phyloP scores from a whole-genome alignment of 2,113 vertebrate species.

The Pangasianodon hypophthalmus region DNA sequence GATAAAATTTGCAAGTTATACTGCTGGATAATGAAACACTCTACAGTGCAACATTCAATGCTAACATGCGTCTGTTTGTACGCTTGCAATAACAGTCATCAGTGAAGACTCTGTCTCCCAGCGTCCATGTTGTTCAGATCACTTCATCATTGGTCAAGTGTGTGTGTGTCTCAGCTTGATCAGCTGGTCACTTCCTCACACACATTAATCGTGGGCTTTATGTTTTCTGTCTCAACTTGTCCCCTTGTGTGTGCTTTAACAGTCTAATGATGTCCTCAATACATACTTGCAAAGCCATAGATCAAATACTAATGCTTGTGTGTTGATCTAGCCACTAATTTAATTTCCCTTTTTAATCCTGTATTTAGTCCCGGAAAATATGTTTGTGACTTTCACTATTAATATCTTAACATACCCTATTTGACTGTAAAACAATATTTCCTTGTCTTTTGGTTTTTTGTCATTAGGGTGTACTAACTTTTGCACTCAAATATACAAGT shows the following conservation, averaged over 20 bases:
- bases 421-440: background rate
- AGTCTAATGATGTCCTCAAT: background rate
- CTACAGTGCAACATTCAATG: slow-evolving; percentile 1
- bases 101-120: slow-evolving; percentile 19
- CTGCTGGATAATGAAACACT: background rate
- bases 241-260: slow-evolving; percentile 38
- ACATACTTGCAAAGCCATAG: background rate
- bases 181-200: slow-evolving; percentile 38
- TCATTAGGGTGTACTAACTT: background rate
- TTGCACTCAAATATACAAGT: background rate
- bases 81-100: slow-evolving; percentile 1
- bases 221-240: slow-evolving; percentile 36
- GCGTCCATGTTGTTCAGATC: slow-evolving; percentile 18
- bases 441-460: background rate
- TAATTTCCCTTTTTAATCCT: background rate
- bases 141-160: slow-evolving; percentile 22
- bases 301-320: background rate
- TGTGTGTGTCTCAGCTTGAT: slow-evolving; percentile 41
- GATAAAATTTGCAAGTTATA: slow-evolving; percentile 9
- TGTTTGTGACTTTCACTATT: background rate
- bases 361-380: background rate
- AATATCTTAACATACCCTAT: background rate
- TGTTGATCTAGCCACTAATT: background rate
- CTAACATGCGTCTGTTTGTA: slow-evolving; percentile 34
- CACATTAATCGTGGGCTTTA: slow-evolving; percentile 37